Base-by-base conservation (phyloP, 2,888 invertebrate genomes). In the Lasius fuliginosus region DNA sequence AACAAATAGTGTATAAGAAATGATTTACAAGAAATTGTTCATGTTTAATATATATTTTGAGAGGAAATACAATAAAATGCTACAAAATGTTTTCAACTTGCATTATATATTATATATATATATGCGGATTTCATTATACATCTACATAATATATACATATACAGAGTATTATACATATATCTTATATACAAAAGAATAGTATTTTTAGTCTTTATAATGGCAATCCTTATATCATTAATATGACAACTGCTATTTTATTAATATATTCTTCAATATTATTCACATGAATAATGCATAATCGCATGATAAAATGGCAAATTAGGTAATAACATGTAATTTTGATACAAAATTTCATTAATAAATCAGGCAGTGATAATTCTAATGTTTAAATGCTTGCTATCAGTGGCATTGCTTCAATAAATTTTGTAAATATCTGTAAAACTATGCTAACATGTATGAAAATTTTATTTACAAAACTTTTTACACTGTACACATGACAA, bases 401-500 rank as follows among this genome's bases (percentile, higher is more conserved):
- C 77, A 85, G 73, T 68, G 60, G 77, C 83, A 83, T 84, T 75
- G 69, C 76, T 68, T 82, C 77, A 86, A 85, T 75, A 85, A 83
- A 89, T 87, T 76, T 42, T 56, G 84, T 56, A 87, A 84, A 84
- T 87, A 83, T 84, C 81, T 87, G 81, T 82, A 89, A 81, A 88
- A 85, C 86, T 90, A 87, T 87, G 88, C 88, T 89, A 89, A 89
- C 68, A 67, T 85, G 86, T 88, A 87, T 89, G 89, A 86, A 90
- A 89, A 85, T 88, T 89, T 82, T 93, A 93, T 93, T 90, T 93
- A 93, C 93, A 93, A 91, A 88, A 86, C 87, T 87, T 86, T 91
- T 92, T 92, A 92, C 92, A 93, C 93, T 93, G 92, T 93, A 93
- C 93, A 93, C 83, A 85, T 40, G 76, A 88, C 85, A 88, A 90